Evolutionary conservation across 2,888 invertebrate species (phyloP).

Genomic region (Meteorus cinctellus): DNA sequence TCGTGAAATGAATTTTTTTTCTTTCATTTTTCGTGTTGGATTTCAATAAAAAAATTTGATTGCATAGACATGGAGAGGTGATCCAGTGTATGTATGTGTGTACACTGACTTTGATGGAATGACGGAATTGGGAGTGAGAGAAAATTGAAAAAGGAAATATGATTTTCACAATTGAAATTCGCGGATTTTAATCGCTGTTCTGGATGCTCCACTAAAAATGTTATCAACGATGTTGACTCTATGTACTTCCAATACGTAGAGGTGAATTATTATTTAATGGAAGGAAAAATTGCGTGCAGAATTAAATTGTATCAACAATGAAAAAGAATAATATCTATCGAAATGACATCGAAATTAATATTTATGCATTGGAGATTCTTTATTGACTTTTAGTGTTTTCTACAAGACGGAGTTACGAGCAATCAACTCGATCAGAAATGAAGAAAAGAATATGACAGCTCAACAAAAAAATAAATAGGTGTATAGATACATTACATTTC

Average conservation of each 20-base stretch:
- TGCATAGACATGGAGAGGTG: neutral
- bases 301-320: neutral
- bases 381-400: conserved; percentile 6
- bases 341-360: neutral
- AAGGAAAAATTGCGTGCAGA: too few species aligned
- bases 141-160: neutral
- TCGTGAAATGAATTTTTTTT: conserved; percentile 4
- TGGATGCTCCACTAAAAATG: neutral
- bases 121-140: conserved; percentile 2
- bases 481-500: neutral
- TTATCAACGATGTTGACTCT: too few species aligned
- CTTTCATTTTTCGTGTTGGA: neutral
- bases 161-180: neutral
- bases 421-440: conserved; percentile 14
- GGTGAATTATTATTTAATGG: too few species aligned
- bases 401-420: conserved; percentile 6
- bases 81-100: neutral
- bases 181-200: neutral
- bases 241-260: too few species aligned
- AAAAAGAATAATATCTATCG: neutral
- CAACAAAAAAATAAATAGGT: neutral
- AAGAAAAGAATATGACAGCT: conserved; percentile 10
- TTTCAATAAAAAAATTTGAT: neutral
- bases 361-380: neutral
- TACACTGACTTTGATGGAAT: neutral